phyloP scores from a whole-genome alignment of 2,888 invertebrate genomes.

The Balanococcus diminutus region DNA sequence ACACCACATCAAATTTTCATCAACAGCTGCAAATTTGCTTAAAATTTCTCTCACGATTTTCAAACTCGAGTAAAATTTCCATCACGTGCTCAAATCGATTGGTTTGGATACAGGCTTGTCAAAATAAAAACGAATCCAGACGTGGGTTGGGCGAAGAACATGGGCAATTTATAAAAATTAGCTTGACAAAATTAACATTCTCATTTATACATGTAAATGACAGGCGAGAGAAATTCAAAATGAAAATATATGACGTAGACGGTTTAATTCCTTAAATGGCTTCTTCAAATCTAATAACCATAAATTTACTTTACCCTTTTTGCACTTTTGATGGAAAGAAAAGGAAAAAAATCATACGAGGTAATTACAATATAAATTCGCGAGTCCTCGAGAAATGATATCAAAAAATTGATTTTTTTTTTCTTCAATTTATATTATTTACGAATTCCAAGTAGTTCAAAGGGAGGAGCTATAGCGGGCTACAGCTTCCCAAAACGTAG shows the following conservation, averaged over 20 bases:
- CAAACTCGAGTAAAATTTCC: neutral
- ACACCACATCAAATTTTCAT: neutral
- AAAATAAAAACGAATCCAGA: constrained; percentile 1
- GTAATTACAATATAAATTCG: neutral
- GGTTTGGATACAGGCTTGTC: neutral
- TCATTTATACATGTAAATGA: neutral
- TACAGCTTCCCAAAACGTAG: no score
- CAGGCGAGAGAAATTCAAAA: neutral
- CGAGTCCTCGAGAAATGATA: neutral
- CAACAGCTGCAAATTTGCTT: neutral
- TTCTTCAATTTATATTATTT: no score
- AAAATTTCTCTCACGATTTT: constrained; percentile 12
- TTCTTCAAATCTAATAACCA: constrained; percentile 31
- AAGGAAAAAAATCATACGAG: neutral
- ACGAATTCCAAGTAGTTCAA: no score
- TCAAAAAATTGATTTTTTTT: neutral
- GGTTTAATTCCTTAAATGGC: constrained; percentile 24
- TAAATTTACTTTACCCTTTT: neutral
- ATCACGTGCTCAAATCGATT: constrained; percentile 9
- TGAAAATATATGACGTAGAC: constrained; percentile 26
- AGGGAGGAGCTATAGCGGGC: no score
- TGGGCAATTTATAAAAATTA: neutral
- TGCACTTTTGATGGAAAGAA: neutral
- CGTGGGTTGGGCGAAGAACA: neutral
- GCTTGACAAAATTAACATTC: neutral